Percentiles rank a stretch among this genome's conserved stretches.
Conservation (phyloP, 2,888 invertebrate species). For the Apamea epomidion region DNA sequence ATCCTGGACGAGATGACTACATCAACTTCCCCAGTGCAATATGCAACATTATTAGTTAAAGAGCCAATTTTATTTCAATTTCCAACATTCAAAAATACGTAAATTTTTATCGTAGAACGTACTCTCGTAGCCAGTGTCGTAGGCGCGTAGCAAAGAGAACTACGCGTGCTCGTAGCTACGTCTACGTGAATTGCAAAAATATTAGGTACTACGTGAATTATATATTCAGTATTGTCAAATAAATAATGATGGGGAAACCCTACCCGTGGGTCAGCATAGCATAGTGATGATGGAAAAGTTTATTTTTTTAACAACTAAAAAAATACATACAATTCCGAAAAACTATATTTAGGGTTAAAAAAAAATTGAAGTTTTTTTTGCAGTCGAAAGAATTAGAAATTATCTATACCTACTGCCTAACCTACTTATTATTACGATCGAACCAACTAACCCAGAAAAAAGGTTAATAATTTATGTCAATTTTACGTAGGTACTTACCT, state of each 20-base stretch:
- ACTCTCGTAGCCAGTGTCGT: conserved; percentile 33
- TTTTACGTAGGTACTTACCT: neutral
- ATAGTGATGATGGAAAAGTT: neutral
- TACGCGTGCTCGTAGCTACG: neutral
- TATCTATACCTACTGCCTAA: neutral
- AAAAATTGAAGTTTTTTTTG: too few species aligned
- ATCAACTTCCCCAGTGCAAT: conserved; percentile 26
- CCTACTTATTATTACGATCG: neutral
- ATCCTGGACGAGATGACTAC: conserved; percentile 66
- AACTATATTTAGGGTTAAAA: neutral
- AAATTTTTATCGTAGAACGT: conserved; percentile 18
- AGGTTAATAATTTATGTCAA: neutral
- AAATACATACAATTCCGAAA: neutral
- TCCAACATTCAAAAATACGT: neutral
- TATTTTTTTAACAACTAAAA: neutral
- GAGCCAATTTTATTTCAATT: conserved; percentile 1
- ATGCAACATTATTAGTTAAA: conserved; percentile 10
- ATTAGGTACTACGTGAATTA: neutral
- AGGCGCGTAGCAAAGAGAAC: conserved; percentile 39
- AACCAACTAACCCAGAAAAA: neutral
- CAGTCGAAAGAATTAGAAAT: neutral
- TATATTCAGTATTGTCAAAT: neutral
- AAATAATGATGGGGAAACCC: neutral
- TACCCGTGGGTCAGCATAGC: neutral
- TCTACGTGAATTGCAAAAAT: conserved; percentile 28